Conservation (phyloP, 2,888 invertebrate genomes). For the Cremastobaeus sp. region DNA sequence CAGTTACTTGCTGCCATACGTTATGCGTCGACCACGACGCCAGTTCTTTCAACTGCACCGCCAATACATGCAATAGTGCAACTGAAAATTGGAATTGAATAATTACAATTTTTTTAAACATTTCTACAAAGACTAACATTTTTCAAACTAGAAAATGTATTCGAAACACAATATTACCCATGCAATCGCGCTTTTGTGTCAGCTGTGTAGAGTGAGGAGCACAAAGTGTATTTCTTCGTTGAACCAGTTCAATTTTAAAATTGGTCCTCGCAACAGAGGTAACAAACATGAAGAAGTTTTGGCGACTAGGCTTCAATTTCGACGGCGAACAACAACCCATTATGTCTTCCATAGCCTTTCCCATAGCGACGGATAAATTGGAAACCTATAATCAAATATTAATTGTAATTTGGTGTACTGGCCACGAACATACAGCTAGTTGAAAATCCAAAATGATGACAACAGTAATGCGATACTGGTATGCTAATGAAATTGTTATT, state of each 20-base stretch:
- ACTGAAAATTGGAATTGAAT: too few relatives aligned
- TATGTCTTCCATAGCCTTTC: constrained; percentile 96
- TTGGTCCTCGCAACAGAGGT: constrained; percentile 94
- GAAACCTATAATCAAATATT: constrained; percentile 76
- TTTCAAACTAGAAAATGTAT: too few relatives aligned
- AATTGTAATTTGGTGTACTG: background rate
- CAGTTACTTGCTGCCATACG: constrained; percentile 81
- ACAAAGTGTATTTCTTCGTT: constrained; percentile 89
- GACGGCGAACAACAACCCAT: constrained; percentile 90
- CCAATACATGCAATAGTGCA: constrained; percentile 91
- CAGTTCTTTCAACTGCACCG: constrained; percentile 89
- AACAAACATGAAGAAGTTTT: constrained; percentile 91
- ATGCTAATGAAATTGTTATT: too few relatives aligned
- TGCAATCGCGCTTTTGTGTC: constrained; percentile 88
- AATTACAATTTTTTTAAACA: too few relatives aligned
- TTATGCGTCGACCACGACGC: constrained; percentile 82
- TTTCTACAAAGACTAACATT: too few relatives aligned
- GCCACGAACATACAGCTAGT: constrained; percentile 6
- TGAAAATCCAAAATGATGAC: constrained; percentile 23
- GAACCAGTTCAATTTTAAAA: constrained; percentile 94
- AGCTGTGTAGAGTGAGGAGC: constrained; percentile 80
- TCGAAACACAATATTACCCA: too few relatives aligned
- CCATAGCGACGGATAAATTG: constrained; percentile 91
- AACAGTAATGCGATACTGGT: constrained; percentile 4
- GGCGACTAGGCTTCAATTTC: constrained; percentile 86